Conservation (phyloP, 37 sponge, comb jelly and placozoan species). For the Corticium candelabrum region DNA sequence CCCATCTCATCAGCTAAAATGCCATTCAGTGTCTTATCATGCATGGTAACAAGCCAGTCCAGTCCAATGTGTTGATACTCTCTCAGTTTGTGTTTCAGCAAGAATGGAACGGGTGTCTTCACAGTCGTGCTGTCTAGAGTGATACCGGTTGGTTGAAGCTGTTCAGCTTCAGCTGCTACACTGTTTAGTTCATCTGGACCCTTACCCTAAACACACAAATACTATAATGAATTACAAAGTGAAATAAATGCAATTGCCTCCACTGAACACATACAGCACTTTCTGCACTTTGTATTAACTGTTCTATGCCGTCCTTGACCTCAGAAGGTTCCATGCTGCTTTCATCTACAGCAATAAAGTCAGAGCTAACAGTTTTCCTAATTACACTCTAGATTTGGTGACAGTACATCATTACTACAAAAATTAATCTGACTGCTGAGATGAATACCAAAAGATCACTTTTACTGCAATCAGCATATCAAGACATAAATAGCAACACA, state of each 20-base stretch:
- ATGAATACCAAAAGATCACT: no score
- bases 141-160: conserved; percentile 79
- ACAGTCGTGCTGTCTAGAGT: conserved; percentile 79
- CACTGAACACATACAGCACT: not conserved
- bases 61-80: conserved; percentile 99
- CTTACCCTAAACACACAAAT: conserved; percentile 37
- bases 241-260: not conserved
- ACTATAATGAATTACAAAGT: not conserved
- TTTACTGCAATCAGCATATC: not conserved
- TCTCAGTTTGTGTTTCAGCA: conserved; percentile 73
- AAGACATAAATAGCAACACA: not conserved
- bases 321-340: no score
- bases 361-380: no score
- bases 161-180: conserved; percentile 73
- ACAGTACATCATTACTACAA: no score
- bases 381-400: no score
- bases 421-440: no score
- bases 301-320: no score
- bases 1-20: conserved; percentile 99
- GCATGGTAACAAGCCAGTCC: conserved; percentile 96
- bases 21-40: conserved; percentile 82
- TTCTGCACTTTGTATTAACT: not conserved
- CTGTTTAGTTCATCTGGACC: conserved; percentile 60
- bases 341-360: no score
- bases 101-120: conserved; percentile 86